phyloP scores from a whole-genome alignment of 1,140 invertebrate genomes.

The Cotesia chilonis region DNA sequence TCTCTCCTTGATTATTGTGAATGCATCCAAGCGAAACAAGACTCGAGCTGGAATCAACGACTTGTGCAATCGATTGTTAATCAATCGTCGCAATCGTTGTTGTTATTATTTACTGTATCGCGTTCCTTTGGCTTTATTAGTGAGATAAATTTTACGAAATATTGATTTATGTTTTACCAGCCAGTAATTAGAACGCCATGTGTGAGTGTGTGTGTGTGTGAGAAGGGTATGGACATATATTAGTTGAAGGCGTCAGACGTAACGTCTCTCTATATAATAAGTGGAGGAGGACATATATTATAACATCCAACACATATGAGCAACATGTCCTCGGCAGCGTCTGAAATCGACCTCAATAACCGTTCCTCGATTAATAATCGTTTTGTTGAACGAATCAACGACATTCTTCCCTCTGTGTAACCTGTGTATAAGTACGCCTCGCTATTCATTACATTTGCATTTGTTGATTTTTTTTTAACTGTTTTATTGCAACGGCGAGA shows the following conservation, averaged over 20 bases:
- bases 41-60: background rate
- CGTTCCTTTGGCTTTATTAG: conserved; percentile 1
- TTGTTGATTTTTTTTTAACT: conserved; percentile 9
- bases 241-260: conserved; percentile 23
- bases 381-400: conserved; percentile 9
- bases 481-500: too few species aligned
- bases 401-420: background rate
- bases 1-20: background rate
- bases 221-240: background rate
- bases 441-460: conserved; percentile 35
- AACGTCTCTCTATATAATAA: conserved; percentile 12
- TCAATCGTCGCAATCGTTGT: conserved; percentile 10
- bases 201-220: background rate
- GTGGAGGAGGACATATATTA: conserved; percentile 31
- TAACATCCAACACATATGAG: conserved; percentile 2
- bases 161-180: background rate
- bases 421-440: background rate
- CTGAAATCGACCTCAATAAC: conserved; percentile 32
- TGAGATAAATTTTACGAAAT: conserved; percentile 7
- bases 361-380: conserved; percentile 31
- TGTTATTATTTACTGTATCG: conserved; percentile 7
- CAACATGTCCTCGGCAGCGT: conserved; percentile 25
- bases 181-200: background rate
- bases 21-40: conserved; percentile 15
- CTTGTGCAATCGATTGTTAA: conserved; percentile 20